phyloP scores from a whole-genome alignment of 2,797 vertebrate genomes.

The Xyrichtys novacula region DNA sequence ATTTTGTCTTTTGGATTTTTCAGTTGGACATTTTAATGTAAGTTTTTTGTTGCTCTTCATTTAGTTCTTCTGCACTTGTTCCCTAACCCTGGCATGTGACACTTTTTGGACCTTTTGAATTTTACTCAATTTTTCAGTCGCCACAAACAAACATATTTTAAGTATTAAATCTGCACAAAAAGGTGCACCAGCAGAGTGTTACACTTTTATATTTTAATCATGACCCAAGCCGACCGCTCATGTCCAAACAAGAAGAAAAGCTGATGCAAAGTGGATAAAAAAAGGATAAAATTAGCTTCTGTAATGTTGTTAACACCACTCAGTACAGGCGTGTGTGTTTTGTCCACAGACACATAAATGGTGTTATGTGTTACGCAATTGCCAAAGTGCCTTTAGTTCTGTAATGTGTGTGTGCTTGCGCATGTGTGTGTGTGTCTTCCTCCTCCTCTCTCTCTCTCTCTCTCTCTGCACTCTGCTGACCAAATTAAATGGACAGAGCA shows the following conservation, averaged over 20 bases:
- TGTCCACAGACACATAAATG: conserved; percentile 27
- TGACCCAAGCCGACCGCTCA: background rate
- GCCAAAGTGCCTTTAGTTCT: conserved; percentile 35
- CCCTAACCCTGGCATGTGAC: no score
- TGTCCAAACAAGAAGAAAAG: background rate
- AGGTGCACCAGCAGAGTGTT: background rate
- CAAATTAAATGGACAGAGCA: conserved; percentile 49
- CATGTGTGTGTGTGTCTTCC: conserved; percentile 30
- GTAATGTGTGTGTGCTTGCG: conserved; percentile 6
- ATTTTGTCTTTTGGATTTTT: no score
- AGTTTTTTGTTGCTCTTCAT: no score
- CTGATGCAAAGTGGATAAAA: conserved; percentile 14
- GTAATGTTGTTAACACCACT: conserved; percentile 53
- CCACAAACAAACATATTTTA: background rate
- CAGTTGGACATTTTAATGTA: no score
- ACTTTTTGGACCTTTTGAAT: no score
- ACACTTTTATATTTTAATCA: background rate
- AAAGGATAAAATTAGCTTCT: conserved; percentile 42
- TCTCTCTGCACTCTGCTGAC: conserved; percentile 50
- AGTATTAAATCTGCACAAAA: background rate
- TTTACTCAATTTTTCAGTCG: no score
- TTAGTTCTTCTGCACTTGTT: no score
- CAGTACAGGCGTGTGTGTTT: conserved; percentile 35
- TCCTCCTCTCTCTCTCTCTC: conserved; percentile 52
- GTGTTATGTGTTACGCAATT: conserved; percentile 61